Conservation (phyloP, 2,113 vertebrate genomes). For the Morone chrysops region DNA sequence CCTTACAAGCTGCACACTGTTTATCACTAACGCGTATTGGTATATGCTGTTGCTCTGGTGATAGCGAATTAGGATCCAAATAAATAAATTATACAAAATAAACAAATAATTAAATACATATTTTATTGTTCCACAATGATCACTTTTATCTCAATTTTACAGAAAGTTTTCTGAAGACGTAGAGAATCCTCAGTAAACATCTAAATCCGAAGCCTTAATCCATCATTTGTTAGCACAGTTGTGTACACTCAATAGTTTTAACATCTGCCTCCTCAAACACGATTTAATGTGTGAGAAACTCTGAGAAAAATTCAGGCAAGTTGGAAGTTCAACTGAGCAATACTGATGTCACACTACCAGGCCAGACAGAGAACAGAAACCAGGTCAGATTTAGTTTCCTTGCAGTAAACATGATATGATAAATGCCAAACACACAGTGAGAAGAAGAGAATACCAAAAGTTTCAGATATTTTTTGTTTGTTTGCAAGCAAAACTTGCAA, state of each 20-base stretch:
- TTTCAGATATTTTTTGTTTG: constrained; percentile 8
- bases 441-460: background rate
- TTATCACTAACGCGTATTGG: background rate
- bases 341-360: background rate
- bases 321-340: background rate
- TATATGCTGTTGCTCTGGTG: background rate
- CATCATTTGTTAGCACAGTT: constrained; percentile 45
- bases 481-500: background rate
- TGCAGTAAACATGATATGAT: background rate
- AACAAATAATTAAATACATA: background rate
- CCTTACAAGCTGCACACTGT: constrained; percentile 41
- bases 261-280: constrained; percentile 25
- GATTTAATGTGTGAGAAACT: constrained; percentile 21
- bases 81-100: constrained; percentile 19
- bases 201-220: constrained; percentile 41
- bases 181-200: constrained; percentile 38
- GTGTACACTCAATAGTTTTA: constrained; percentile 32
- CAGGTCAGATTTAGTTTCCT: background rate
- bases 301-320: background rate
- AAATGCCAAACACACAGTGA: background rate
- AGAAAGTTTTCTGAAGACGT: constrained; percentile 27
- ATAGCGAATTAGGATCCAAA: constrained; percentile 33
- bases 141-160: constrained; percentile 50
- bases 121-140: background rate
- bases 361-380: background rate